A percentile compares a stretch with the other conserved stretches of the same genome.
Evolutionary conservation across 2,797 vertebrate genomes (phyloP).

Genomic region (Sebastiscus albofasciatus): DNA sequence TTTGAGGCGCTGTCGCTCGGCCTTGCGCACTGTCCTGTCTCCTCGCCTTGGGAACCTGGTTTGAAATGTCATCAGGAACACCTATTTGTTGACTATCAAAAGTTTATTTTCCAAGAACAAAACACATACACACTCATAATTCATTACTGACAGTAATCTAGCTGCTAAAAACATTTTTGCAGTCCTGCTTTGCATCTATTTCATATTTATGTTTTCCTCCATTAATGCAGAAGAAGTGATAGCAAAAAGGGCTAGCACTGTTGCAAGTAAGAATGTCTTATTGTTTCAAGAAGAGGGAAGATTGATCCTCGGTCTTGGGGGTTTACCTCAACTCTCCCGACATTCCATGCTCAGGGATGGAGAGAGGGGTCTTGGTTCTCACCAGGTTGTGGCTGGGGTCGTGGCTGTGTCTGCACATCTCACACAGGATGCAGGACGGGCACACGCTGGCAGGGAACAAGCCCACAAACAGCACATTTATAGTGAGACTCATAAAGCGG

Average conservation of each 20-base stretch:
- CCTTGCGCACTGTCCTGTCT: constrained; percentile 96
- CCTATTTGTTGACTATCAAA: constrained; percentile 75
- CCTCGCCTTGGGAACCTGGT: constrained; percentile 93
- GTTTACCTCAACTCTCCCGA: constrained; percentile 85
- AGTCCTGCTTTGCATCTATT: constrained; percentile 35
- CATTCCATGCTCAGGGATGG: constrained; percentile 84
- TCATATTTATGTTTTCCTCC: constrained; percentile 23
- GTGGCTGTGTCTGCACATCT: constrained; percentile 90
- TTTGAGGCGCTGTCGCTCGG: constrained; percentile 95
- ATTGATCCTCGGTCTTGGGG: constrained; percentile 42
- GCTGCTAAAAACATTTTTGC: constrained; percentile 29
- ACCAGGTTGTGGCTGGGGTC: constrained; percentile 91
- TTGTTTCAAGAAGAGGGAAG: constrained; percentile 22
- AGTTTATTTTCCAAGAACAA: constrained; percentile 61
- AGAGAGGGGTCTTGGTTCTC: constrained; percentile 91
- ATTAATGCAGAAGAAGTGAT: constrained; percentile 38
- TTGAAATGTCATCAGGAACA: constrained; percentile 74
- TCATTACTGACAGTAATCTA: constrained; percentile 36
- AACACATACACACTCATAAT: constrained; percentile 52
- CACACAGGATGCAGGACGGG: constrained; percentile 93
- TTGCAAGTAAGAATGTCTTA: constrained; percentile 12
- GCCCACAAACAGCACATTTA: background rate
- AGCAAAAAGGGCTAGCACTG: constrained; percentile 34
- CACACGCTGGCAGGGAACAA: constrained; percentile 84
- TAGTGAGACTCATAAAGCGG: background rate